phyloP scores from a whole-genome alignment of 2,797 vertebrate species.

The Thripadectes ignobilis region DNA sequence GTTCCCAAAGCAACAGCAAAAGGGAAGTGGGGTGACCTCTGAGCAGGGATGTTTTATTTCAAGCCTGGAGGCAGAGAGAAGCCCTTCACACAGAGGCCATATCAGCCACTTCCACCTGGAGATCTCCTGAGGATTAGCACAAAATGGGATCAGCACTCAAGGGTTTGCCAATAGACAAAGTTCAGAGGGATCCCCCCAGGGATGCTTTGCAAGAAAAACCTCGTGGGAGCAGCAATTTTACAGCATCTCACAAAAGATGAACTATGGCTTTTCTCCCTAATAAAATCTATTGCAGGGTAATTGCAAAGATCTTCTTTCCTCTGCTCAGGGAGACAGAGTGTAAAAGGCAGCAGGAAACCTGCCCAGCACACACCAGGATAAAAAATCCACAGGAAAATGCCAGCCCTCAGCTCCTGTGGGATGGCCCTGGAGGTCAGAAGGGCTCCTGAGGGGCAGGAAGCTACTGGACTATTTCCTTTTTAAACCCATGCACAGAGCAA shows the following conservation, averaged over 20 bases:
- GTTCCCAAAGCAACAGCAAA: background rate
- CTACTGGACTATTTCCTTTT: background rate
- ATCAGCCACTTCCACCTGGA: background rate
- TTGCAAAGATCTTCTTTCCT: background rate
- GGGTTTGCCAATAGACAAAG: background rate
- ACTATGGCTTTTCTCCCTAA: fast-evolving
- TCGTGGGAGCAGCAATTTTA: fast-evolving
- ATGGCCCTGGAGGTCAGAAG: fast-evolving
- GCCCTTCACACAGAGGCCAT: fast-evolving
- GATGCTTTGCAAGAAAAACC: background rate
- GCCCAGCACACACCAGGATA: background rate
- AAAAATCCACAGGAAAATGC: fast-evolving
- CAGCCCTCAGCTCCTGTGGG: fast-evolving
- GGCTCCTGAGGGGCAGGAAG: background rate
- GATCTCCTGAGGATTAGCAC: background rate
- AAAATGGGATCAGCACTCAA: background rate
- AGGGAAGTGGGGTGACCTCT: fast-evolving
- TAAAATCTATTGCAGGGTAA: background rate
- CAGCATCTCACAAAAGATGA: fast-evolving
- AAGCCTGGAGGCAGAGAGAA: background rate
- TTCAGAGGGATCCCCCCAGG: background rate
- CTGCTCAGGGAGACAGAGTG: background rate
- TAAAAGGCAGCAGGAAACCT: background rate
- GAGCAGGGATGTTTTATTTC: background rate
- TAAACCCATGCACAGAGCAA: fast-evolving